Percentiles rank a stretch among this genome's conserved stretches.
phyloP scores from a whole-genome alignment of 2,797 vertebrate species.

The Crenichthys baileyi region DNA sequence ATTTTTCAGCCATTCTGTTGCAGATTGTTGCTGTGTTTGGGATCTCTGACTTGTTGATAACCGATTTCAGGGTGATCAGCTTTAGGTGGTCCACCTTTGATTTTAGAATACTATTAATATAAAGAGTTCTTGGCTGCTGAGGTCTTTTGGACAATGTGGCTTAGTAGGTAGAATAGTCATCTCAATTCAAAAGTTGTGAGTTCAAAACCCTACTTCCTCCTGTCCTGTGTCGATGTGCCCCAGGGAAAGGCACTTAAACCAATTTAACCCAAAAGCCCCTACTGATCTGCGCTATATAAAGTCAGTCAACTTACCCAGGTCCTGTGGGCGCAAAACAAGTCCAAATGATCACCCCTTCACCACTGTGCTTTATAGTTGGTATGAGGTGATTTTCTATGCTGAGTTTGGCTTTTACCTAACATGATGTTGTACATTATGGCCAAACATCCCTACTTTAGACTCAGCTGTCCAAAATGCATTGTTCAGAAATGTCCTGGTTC shows the following conservation, averaged over 20 bases:
- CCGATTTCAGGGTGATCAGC: background rate
- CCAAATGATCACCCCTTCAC: background rate
- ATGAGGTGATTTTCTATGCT: background rate
- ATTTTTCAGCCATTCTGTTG: background rate
- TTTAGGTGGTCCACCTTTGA: background rate
- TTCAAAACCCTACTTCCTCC: background rate
- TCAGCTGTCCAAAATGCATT: background rate
- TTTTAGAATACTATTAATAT: background rate
- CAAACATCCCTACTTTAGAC: background rate
- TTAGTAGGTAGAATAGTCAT: background rate
- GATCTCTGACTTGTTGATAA: background rate
- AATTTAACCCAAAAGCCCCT: background rate
- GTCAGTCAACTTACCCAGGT: background rate
- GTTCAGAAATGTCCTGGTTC: background rate
- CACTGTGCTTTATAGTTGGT: background rate
- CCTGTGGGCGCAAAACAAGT: background rate
- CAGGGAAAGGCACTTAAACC: background rate
- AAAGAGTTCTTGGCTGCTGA: background rate
- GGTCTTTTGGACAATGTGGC: background rate
- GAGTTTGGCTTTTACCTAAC: background rate
- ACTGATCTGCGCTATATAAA: background rate
- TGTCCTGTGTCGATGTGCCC: background rate
- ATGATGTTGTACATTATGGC: background rate
- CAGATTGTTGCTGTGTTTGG: background rate
- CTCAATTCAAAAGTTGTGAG: background rate